These are phyloP conservation scores for Acipenser oxyrinchus DNA, from an alignment of 2,797 vertebrate species.

Conservation along the genomic window DNA sequence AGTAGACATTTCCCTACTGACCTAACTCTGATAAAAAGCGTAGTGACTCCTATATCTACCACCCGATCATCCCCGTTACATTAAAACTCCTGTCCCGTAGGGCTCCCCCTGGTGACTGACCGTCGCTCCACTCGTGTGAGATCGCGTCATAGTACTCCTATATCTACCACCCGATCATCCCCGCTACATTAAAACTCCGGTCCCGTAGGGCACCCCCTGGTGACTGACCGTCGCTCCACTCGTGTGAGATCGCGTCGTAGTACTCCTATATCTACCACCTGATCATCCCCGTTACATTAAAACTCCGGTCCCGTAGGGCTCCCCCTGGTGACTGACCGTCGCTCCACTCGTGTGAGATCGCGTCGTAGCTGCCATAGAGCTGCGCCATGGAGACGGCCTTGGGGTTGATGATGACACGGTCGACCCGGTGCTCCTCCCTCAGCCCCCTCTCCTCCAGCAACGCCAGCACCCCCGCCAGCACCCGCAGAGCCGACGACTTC, in stretches of 20 bases:
- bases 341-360: conserved; percentile 32
- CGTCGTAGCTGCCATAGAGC: conserved; percentile 27
- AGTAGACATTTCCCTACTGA: too few species aligned
- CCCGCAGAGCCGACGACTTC: conserved; percentile 30
- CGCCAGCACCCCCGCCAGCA: conserved; percentile 27
- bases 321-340: conserved; percentile 3
- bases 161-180: not conserved
- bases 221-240: conserved; percentile 20
- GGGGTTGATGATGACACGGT: conserved; percentile 26
- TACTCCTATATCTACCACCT: too few species aligned
- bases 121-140: conserved; percentile 30
- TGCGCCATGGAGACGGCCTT: conserved; percentile 27
- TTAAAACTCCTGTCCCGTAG: not conserved
- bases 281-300: not conserved
- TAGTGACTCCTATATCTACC: too few species aligned
- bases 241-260: too few species aligned
- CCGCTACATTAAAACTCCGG: not conserved
- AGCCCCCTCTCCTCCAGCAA: conserved; percentile 24
- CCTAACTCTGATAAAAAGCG: too few species aligned
- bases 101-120: conserved; percentile 7
- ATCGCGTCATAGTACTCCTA: too few species aligned
- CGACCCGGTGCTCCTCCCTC: conserved; percentile 18
- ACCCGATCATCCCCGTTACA: not conserved
- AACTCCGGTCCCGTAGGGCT: conserved; percentile 11
- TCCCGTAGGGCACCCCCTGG: conserved; percentile 12